These are phyloP conservation scores for Schizopygopsis malacanthus DNA, from an alignment of 2,797 vertebrate genomes.

Conservation along the genomic window DNA sequence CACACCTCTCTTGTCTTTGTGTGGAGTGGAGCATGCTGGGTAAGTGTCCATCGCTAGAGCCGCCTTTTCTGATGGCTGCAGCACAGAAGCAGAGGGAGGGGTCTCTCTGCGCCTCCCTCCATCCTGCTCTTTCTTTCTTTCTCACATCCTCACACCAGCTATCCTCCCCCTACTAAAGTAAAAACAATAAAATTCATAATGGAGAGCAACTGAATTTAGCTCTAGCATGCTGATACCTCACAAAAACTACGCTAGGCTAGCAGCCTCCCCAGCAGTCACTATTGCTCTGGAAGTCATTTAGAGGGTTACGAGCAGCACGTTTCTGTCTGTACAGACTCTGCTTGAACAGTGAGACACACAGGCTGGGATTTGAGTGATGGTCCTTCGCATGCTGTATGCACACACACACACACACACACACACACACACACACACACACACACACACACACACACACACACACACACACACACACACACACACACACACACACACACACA, in stretches of 20 bases:
- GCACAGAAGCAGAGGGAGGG: slow-evolving; percentile 79
- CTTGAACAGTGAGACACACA: slow-evolving; percentile 29
- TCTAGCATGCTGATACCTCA: slow-evolving; percentile 23
- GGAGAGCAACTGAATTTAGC: slow-evolving; percentile 37
- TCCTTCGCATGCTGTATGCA: slow-evolving; percentile 30
- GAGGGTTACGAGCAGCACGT: slow-evolving; percentile 1
- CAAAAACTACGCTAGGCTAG: slow-evolving; percentile 25
- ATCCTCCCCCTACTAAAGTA: slow-evolving; percentile 60
- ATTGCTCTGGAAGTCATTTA: slow-evolving; percentile 24
- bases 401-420: slow-evolving; percentile 37
- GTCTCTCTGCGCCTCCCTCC: slow-evolving; percentile 48
- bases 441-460: slow-evolving; percentile 29
- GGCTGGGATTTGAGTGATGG: slow-evolving; percentile 46
- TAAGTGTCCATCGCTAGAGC: slow-evolving; percentile 78
- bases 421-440: slow-evolving; percentile 29
- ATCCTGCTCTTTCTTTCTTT: background rate
- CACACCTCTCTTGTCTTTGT: slow-evolving; percentile 86
- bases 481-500: slow-evolving; percentile 37
- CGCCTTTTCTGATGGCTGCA: slow-evolving; percentile 81
- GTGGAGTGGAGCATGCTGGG: slow-evolving; percentile 80
- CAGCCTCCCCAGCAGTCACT: background rate
- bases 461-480: slow-evolving; percentile 32
- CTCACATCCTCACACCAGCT: slow-evolving; percentile 18
- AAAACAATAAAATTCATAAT: slow-evolving; percentile 61
- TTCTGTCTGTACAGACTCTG: slow-evolving; percentile 19